phyloP scores from a whole-genome alignment of 2,888 invertebrate genomes.

The Nemoura dubitans region DNA sequence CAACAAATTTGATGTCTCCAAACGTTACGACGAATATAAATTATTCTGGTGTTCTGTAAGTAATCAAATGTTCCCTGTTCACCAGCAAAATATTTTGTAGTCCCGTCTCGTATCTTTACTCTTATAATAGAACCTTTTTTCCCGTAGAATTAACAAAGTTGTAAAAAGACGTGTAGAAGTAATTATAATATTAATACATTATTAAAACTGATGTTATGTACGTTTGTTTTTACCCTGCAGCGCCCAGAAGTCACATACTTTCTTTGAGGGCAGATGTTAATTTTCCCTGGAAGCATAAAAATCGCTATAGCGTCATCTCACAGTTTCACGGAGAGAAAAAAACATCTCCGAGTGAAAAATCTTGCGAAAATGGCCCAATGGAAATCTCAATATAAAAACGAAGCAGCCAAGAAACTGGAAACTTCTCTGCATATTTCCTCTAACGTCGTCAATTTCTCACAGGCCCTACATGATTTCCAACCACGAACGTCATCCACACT shows the following conservation, averaged over 20 bases:
- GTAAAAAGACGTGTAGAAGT: slow-evolving; percentile 32
- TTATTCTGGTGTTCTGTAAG: slow-evolving; percentile 8
- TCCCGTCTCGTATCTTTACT: slow-evolving; percentile 27
- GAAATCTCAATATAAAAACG: slow-evolving; percentile 4
- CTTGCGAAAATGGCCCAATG: neutral
- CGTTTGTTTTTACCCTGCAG: slow-evolving; percentile 31
- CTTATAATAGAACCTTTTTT: slow-evolving; percentile 26
- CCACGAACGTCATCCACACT: slow-evolving; percentile 46
- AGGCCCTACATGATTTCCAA: neutral
- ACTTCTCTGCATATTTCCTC: neutral
- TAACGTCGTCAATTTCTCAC: slow-evolving; percentile 33
- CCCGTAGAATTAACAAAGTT: slow-evolving; percentile 33
- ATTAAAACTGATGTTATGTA: slow-evolving; percentile 15
- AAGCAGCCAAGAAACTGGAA: neutral
- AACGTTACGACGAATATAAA: slow-evolving; percentile 14
- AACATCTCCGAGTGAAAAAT: neutral
- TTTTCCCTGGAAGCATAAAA: neutral
- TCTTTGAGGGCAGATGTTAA: neutral
- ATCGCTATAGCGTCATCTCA: neutral
- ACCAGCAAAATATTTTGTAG: slow-evolving; percentile 31
- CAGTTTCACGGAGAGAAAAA: neutral
- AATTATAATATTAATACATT: slow-evolving; percentile 29
- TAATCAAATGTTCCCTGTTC: neutral
- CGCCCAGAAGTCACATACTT: neutral
- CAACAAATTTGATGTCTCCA: slow-evolving; percentile 33